phyloP scores from a whole-genome alignment of 2,888 invertebrate genomes.

The Cryptocheilus praepositus region DNA sequence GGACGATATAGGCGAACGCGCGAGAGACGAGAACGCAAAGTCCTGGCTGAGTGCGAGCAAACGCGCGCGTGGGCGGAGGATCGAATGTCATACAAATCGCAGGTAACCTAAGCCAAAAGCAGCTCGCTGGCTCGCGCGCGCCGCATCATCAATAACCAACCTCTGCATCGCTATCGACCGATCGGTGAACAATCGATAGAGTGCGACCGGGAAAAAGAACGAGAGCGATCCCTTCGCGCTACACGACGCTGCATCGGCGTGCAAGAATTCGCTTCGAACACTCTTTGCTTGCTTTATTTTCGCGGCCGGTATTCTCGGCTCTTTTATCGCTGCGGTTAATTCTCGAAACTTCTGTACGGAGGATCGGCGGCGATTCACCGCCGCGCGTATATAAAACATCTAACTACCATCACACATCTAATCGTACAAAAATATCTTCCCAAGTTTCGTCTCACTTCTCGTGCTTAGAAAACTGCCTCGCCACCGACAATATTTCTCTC shows the following conservation, averaged over 20 bases:
- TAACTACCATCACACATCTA: no score
- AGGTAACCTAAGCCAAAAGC: slow-evolving; percentile 70
- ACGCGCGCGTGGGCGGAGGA: slow-evolving; percentile 63
- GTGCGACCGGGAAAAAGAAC: slow-evolving; percentile 6
- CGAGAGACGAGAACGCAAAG: slow-evolving; percentile 30
- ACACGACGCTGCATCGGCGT: no score
- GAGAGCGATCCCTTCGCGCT: background rate
- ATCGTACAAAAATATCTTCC: no score
- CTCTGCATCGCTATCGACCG: slow-evolving; percentile 50
- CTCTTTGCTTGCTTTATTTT: background rate
- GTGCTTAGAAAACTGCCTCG: no score
- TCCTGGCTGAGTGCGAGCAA: slow-evolving; percentile 39
- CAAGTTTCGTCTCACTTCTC: no score
- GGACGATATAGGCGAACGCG: slow-evolving; percentile 20
- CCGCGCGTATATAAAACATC: no score
- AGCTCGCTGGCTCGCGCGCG: slow-evolving; percentile 51
- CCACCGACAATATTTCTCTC: no score
- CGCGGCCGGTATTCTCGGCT: background rate
- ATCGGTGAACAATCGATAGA: slow-evolving; percentile 25
- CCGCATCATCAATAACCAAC: slow-evolving; percentile 63
- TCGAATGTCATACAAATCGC: slow-evolving; percentile 73
- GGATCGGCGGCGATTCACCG: no score
- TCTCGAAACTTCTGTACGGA: background rate
- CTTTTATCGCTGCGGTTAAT: background rate
- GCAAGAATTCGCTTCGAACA: no score